Evolutionary conservation across 2,113 vertebrate species (phyloP).

Genomic region (Hylia prasina): DNA sequence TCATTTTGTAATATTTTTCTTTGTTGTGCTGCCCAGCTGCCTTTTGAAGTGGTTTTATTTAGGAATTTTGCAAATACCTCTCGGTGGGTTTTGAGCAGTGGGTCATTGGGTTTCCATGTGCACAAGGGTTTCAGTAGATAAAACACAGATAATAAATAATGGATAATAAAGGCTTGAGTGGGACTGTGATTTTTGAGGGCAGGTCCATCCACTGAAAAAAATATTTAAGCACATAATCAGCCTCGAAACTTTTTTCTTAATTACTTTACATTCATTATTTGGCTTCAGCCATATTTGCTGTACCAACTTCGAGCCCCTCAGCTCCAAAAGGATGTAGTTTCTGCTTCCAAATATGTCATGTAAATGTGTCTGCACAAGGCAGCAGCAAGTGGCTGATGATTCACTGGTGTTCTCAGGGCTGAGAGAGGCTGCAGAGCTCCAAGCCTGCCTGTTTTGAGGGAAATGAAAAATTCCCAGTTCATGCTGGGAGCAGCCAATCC

Average conservation of each 20-base stretch:
- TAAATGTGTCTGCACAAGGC: neutral
- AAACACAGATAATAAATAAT: neutral
- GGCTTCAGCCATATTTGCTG: neutral
- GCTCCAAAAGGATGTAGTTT: neutral
- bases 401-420: neutral
- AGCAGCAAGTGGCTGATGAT: neutral
- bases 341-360: neutral
- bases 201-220: neutral
- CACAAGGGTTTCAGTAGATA: neutral
- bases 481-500: neutral
- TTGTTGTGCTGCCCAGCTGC: neutral
- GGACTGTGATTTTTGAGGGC: neutral
- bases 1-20: neutral
- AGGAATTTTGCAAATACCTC: neutral
- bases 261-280: neutral
- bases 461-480: neutral
- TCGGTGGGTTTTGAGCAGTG: neutral
- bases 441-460: neutral
- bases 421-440: neutral
- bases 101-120: neutral
- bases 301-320: neutral
- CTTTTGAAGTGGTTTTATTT: neutral
- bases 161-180: neutral
- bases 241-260: too few relatives aligned
- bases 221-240: neutral